Conservation (phyloP, 1,140 invertebrate genomes). For the Bombus vancouverensis region DNA sequence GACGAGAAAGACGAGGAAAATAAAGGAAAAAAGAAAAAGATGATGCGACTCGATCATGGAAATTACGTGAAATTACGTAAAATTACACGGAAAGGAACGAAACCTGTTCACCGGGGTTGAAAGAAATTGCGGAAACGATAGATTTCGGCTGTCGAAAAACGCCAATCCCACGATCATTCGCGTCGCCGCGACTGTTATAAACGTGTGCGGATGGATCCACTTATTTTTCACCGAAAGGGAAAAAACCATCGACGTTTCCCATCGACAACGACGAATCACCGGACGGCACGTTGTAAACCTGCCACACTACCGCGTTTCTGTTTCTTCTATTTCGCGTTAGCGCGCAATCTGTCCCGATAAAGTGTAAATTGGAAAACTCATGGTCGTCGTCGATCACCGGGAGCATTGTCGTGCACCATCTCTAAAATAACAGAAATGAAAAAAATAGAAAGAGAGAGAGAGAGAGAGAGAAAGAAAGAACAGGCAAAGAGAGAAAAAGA, state of each 20-base stretch:
- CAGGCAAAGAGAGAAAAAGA: background rate
- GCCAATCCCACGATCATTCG: conserved; percentile 23
- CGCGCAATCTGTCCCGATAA: conserved; percentile 48
- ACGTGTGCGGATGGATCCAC: background rate
- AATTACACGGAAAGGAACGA: conserved; percentile 1
- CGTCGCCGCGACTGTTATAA: conserved; percentile 10
- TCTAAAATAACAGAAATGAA: background rate
- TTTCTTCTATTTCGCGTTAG: conserved; percentile 24
- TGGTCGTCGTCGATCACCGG: conserved; percentile 2
- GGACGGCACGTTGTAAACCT: conserved; percentile 28
- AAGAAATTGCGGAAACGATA: conserved; percentile 29
- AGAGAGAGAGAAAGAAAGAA: too few species aligned
- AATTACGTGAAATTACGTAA: conserved; percentile 47
- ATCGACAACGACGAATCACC: conserved; percentile 33
- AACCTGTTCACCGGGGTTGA: background rate
- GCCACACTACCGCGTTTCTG: background rate
- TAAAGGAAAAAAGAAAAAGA: background rate
- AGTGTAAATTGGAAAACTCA: conserved; percentile 64
- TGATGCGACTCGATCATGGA: background rate
- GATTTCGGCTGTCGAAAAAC: conserved; percentile 23
- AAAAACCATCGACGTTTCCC: conserved; percentile 20
- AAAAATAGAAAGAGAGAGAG: too few species aligned
- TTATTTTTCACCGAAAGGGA: conserved; percentile 23
- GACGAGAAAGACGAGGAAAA: too few species aligned
- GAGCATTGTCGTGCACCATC: background rate